Evolutionary conservation across 2,888 invertebrate genomes (phyloP).

Genomic region (Conus canariensis): DNA sequence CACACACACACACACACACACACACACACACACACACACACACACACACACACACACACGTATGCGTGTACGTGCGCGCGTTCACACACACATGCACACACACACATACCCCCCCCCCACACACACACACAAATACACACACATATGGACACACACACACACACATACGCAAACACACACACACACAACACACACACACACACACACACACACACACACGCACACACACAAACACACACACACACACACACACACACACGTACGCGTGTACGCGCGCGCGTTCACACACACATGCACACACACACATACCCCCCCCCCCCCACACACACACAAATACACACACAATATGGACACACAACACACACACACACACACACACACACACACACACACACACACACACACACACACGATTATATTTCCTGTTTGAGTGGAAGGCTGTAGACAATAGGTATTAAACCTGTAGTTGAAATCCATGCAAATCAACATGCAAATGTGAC

Average conservation of each 20-base stretch:
- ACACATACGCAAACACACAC: too few species aligned
- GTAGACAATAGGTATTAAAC: too few species aligned
- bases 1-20: too few species aligned
- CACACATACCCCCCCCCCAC: neutral
- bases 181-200: too few species aligned
- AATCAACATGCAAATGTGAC: too few species aligned
- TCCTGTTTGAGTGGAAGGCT: too few species aligned
- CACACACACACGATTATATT: neutral
- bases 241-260: neutral
- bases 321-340: neutral
- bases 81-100: neutral
- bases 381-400: neutral
- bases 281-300: neutral
- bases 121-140: neutral
- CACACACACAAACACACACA: too few species aligned
- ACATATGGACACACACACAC: too few species aligned
- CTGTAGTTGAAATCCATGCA: too few species aligned
- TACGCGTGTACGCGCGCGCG: neutral
- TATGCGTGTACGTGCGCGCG: neutral
- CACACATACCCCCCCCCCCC: neutral
- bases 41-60: neutral
- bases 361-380: neutral
- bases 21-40: too few species aligned
- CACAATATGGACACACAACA: neutral
- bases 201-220: too few species aligned